Conservation (phyloP, 2,888 invertebrate species). For the Deilephila elpenor region DNA sequence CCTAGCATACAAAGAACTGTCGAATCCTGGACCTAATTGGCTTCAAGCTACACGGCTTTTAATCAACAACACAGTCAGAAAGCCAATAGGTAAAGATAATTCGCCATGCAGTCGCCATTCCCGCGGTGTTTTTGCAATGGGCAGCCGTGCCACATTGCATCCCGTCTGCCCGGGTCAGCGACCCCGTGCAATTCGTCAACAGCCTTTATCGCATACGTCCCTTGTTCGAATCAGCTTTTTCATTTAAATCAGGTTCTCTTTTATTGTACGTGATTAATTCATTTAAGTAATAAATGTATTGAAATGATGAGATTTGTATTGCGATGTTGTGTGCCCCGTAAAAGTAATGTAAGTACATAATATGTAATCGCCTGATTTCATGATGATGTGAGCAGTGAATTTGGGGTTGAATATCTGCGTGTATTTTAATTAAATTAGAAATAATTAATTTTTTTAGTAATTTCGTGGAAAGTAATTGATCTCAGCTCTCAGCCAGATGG, state of each 20-base stretch:
- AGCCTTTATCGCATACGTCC: constrained; percentile 12
- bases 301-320: background rate
- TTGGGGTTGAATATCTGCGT: too few species aligned
- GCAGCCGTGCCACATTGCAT: constrained; percentile 31
- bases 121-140: constrained; percentile 12
- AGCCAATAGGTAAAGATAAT: background rate
- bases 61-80: too few species aligned
- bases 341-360: background rate
- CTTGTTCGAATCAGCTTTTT: background rate
- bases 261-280: background rate
- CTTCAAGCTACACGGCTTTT: too few species aligned
- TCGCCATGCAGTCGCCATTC: constrained; percentile 8
- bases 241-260: constrained; percentile 14
- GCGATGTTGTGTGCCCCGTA: background rate
- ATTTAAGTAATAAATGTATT: background rate
- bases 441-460: too few species aligned
- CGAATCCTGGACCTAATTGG: too few species aligned
- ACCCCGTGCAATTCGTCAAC: constrained; percentile 53
- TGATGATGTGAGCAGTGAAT: too few species aligned
- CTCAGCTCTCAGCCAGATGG: too few species aligned
- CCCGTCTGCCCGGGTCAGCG: constrained; percentile 36
- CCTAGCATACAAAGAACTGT: too few species aligned
- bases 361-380: too few species aligned
- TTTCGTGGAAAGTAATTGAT: too few species aligned
- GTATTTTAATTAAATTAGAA: too few species aligned